These are phyloP conservation scores for Pseudochromis fuscus DNA, from an alignment of 2,797 vertebrate genomes.

Conservation along the genomic window DNA sequence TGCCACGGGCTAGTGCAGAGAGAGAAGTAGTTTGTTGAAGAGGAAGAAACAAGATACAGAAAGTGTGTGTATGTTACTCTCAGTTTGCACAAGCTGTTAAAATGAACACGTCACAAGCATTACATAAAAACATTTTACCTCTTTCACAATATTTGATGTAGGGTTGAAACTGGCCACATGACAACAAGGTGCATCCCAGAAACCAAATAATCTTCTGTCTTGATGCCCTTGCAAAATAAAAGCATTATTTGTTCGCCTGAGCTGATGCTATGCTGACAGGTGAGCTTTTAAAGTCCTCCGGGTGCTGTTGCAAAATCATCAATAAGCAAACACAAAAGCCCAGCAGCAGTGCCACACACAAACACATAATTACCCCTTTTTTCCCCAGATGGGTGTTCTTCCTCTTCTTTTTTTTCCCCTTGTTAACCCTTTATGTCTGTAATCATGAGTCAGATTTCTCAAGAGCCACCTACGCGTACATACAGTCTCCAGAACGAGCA, in stretches of 20 bases:
- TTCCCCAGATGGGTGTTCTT: not conserved
- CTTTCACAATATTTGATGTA: not conserved
- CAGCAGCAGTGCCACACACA: conserved; percentile 1
- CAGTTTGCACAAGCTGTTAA: conserved; percentile 59
- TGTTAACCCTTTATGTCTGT: not conserved
- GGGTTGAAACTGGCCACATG: not conserved
- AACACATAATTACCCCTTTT: conserved; percentile 3
- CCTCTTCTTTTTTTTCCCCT: not conserved
- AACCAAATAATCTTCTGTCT: conserved; percentile 3
- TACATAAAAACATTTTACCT: conserved; percentile 25
- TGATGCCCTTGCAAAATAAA: conserved; percentile 8
- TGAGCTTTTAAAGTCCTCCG: conserved; percentile 22
- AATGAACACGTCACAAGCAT: conserved; percentile 14
- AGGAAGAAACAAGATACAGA: conserved; percentile 53
- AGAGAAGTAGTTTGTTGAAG: conserved; percentile 11
- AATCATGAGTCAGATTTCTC: conserved; percentile 7
- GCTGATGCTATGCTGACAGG: conserved; percentile 41
- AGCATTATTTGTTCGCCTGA: not conserved
- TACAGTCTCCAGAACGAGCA: conserved; percentile 8
- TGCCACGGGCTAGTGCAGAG: conserved; percentile 48
- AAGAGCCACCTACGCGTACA: not conserved
- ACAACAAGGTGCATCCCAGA: not conserved
- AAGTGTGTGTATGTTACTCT: conserved; percentile 44
- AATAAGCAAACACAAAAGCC: conserved; percentile 15
- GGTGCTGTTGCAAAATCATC: conserved; percentile 28